phyloP scores from a whole-genome alignment of 92 coral and sea anemone species.

The Pocillopora grandis region DNA sequence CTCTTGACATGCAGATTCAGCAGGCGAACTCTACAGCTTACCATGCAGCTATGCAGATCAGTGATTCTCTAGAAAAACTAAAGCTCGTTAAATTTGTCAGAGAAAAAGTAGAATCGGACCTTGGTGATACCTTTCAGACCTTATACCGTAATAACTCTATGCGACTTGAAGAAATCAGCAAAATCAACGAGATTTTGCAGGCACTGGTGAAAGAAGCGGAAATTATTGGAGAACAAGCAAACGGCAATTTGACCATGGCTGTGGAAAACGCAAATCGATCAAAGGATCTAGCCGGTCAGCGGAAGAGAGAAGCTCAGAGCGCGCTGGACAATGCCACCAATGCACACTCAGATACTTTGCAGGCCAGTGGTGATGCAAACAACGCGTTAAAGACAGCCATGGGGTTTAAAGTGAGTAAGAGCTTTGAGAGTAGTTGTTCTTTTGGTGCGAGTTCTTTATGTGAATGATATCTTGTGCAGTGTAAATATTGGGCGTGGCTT shows the following conservation, averaged over 20 bases:
- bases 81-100: slow-evolving; percentile 48
- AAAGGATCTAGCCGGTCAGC: slow-evolving; percentile 51
- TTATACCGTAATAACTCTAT: slow-evolving; percentile 49
- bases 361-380: slow-evolving; percentile 47
- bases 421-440: background rate
- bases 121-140: slow-evolving; percentile 67
- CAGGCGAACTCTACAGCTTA: slow-evolving; percentile 81
- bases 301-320: slow-evolving; percentile 57
- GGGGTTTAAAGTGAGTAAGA: slow-evolving; percentile 70
- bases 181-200: slow-evolving; percentile 36
- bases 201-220: slow-evolving; percentile 39
- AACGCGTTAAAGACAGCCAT: slow-evolving; percentile 57
- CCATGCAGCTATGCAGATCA: slow-evolving; percentile 66
- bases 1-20: slow-evolving; percentile 58
- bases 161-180: slow-evolving; percentile 53
- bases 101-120: slow-evolving; percentile 49
- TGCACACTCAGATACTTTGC: slow-evolving; percentile 56
- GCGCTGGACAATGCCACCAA: slow-evolving; percentile 58
- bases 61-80: slow-evolving; percentile 66
- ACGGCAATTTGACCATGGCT: slow-evolving; percentile 56
- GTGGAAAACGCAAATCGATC: slow-evolving; percentile 51
- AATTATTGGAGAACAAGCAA: slow-evolving; percentile 56
- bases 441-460: background rate
- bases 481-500: background rate
- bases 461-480: background rate